Conservation (phyloP, 2,113 vertebrate genomes). For the Salminus brasiliensis region DNA sequence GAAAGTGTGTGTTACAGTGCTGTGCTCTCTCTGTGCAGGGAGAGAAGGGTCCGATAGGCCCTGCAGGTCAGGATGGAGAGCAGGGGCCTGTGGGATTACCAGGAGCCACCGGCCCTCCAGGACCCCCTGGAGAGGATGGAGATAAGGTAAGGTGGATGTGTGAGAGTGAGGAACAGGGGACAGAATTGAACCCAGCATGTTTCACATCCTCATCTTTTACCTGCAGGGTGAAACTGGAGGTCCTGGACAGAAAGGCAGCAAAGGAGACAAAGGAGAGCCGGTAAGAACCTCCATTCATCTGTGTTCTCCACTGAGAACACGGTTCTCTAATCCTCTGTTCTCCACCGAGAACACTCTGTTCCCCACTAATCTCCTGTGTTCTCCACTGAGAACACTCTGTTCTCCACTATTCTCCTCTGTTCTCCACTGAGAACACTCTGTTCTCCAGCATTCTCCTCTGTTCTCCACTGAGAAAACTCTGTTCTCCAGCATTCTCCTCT, state of each 20-base stretch:
- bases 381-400: too few relatives aligned
- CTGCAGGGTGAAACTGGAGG: slow-evolving; percentile 76
- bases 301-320: not conserved
- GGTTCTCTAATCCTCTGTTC: too few relatives aligned
- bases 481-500: too few relatives aligned
- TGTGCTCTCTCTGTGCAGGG: slow-evolving; percentile 66
- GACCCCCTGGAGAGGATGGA: slow-evolving; percentile 77
- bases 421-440: too few relatives aligned
- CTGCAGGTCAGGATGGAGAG: slow-evolving; percentile 74
- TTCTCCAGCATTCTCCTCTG: too few relatives aligned
- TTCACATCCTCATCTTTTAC: slow-evolving; percentile 31
- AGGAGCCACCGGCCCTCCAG: slow-evolving; percentile 69
- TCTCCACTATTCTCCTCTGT: too few relatives aligned
- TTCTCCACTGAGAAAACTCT: too few relatives aligned
- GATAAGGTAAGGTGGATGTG: slow-evolving; percentile 70
- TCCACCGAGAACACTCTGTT: too few relatives aligned
- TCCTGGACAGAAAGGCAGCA: slow-evolving; percentile 80
- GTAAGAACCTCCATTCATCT: slow-evolving; percentile 56
- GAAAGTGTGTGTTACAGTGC: too few relatives aligned
- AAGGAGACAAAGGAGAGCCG: slow-evolving; percentile 80
- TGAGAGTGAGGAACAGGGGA: slow-evolving; percentile 31
- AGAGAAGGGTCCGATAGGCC: slow-evolving; percentile 74
- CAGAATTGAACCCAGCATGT: not conserved
- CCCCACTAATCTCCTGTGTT: too few relatives aligned
- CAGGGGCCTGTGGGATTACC: slow-evolving; percentile 70